Base-by-base conservation (phyloP, 2,888 invertebrate genomes). In the Chrysina gloriosa region DNA sequence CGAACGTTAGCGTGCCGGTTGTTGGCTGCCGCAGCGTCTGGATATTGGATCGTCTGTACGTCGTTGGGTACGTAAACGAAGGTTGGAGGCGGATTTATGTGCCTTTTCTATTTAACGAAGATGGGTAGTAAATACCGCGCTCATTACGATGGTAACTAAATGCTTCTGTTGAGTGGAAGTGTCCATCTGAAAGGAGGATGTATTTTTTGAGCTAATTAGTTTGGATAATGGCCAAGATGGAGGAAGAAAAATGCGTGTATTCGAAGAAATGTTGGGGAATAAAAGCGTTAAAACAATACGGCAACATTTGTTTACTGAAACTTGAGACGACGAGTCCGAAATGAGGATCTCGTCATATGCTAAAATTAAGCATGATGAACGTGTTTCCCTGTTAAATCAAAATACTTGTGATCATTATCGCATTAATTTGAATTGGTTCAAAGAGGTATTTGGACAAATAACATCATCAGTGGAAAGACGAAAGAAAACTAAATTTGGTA, bases 61-160 rank as follows among this genome's bases (percentile, higher is more conserved):
- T 52, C 52, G 52, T 52, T 52, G 25, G 31, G 25, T 19, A 9
- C 31, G 31, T 31, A 52, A 52, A 52, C 31, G 52, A 52, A 29
- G 52, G 29, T 29, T 29, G 29, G 14, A 45, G 2, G 27, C 14
- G 27, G 25, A 61, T 61, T 61, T 61, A 61, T 61, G 42, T 6
- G 27, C 25, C 14, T 61, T 61, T 61, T 42, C 27, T 45, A 42
- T 61, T 42, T 61, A 61, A 61, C 27, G 42, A 42, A 19, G 36
- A 7, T 19, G 39, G 16, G n/a, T 11, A 36, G 36, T 56, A 58
- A 39, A 42, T 27, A 61, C 16, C 16, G 3, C 25, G 16, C 39
- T 61, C 58, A 29, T 61, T 61, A 36, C 3, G 23, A 6, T 14
- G 9, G 52, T 4, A 31, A 29, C 16, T 16, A 31, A 31, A 31